Evolutionary conservation across 2,113 vertebrate genomes (phyloP), one percentile per base, ranked within the genome.

Genomic region (Platichthys stellatus): DNA sequence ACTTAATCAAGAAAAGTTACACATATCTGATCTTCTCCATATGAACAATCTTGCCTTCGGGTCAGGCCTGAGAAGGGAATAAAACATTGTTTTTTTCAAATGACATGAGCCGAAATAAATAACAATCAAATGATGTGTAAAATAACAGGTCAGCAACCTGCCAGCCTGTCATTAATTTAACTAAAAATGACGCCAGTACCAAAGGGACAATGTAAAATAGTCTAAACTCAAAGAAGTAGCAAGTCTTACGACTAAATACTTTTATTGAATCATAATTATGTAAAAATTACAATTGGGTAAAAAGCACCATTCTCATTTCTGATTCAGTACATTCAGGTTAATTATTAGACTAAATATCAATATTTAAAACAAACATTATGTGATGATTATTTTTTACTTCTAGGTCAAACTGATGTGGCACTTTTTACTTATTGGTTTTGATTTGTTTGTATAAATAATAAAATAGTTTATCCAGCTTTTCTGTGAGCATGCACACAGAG

Each of bases 231-330:
- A 57, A 23, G 12, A 45, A 21, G 13, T 17, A 31, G 20, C 18
- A 28, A 10, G 15, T 24, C 5, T 17, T 2, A 40, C 26, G 14
- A n/a, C 2, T 18, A 10, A 49, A 58, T 51, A 2, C 13, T 62
- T 68, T 24, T 49, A 51, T 47, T 43, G 6, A 57, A 59, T 28
- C 38, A 17, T 38, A 14, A 17, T 18, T 9, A 23, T 45, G 59
- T 28, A 49, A 66, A 51, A 69, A 45, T 75, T 45, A 35, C 56
- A 66, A 11, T 47, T 35, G 15, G 20, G 12, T 73, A 38, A 72
- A 74, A 76, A 80, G 5, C 26, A 67, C 1, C 70, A 18, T 6
- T 64, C 13, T 64, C 61, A 62, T 61, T 69, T 74, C 6, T 24
- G 35, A 23, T 71, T 43, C 12, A 38, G 26, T 43, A 54, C 23